Percentiles rank a stretch among this genome's conserved stretches.
Evolutionary conservation across 1,140 invertebrate species (phyloP).

Genomic region (Brachionus rotundiformis): DNA sequence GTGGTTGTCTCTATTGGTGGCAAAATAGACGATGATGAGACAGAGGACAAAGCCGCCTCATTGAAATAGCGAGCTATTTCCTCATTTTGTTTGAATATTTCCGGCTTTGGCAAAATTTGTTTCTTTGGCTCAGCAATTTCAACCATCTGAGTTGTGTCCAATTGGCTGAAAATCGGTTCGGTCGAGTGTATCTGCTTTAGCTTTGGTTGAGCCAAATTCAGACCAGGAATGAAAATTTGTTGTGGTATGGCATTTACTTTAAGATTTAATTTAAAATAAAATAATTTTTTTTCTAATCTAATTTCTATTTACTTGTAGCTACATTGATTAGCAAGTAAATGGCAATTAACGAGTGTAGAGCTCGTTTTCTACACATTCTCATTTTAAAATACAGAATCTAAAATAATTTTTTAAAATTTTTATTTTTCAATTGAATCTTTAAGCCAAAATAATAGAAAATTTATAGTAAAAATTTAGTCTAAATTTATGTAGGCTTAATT

Average conservation of each 20-base stretch:
- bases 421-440: constrained; percentile 27
- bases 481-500: constrained; percentile 5
- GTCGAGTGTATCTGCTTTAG: background rate
- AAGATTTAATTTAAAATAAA: background rate
- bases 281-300: background rate
- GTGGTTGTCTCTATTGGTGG: background rate
- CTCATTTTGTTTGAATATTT: constrained; percentile 30
- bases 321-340: background rate
- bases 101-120: constrained; percentile 24
- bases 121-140: background rate
- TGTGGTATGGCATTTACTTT: constrained; percentile 27
- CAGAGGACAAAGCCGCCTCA: background rate
- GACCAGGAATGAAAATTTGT: constrained; percentile 49
- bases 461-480: background rate
- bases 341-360: background rate
- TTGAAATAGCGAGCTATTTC: constrained; percentile 33
- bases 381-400: background rate
- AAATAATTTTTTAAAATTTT: constrained; percentile 15
- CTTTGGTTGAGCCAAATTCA: background rate
- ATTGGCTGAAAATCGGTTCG: background rate
- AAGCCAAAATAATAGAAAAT: constrained; percentile 18
- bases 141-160: background rate
- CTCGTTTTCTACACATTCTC: background rate
- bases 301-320: constrained; percentile 34
- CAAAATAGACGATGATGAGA: background rate